Percentiles rank a stretch among this genome's conserved stretches.
These are phyloP conservation scores for Melopsittacus undulatus DNA, from an alignment of 2,797 vertebrate species.

Conservation along the genomic window DNA sequence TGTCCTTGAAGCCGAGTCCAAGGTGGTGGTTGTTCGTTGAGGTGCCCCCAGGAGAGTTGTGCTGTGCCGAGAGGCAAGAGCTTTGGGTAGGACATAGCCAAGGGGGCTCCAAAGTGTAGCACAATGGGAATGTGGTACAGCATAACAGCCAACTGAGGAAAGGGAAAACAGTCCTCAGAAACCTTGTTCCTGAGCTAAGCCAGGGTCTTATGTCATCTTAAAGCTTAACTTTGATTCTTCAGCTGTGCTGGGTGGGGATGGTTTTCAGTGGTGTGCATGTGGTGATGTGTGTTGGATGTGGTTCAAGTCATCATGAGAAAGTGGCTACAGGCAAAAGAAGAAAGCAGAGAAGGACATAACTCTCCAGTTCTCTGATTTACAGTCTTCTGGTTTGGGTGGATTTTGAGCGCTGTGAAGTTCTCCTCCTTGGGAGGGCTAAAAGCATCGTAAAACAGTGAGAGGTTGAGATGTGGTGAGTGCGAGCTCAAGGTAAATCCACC, in stretches of 20 bases:
- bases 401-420: neutral
- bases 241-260: neutral
- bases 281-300: neutral
- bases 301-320: neutral
- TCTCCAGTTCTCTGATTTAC: neutral
- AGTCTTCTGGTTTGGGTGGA: neutral
- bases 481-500: neutral
- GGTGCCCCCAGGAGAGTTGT: neutral
- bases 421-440: neutral
- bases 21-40: neutral
- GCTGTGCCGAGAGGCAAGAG: neutral
- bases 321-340: neutral
- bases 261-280: neutral
- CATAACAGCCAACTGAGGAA: rapidly evolving
- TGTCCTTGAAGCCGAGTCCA: neutral
- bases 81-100: neutral
- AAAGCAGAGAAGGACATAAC: neutral
- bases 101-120: neutral
- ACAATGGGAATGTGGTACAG: neutral
- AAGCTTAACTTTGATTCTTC: neutral
- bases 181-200: neutral
- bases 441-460: rapidly evolving
- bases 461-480: neutral
- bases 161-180: neutral
- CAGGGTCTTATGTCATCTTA: neutral